phyloP scores from a whole-genome alignment of 2,888 invertebrate genomes.

The Eupithecia abbreviata region DNA sequence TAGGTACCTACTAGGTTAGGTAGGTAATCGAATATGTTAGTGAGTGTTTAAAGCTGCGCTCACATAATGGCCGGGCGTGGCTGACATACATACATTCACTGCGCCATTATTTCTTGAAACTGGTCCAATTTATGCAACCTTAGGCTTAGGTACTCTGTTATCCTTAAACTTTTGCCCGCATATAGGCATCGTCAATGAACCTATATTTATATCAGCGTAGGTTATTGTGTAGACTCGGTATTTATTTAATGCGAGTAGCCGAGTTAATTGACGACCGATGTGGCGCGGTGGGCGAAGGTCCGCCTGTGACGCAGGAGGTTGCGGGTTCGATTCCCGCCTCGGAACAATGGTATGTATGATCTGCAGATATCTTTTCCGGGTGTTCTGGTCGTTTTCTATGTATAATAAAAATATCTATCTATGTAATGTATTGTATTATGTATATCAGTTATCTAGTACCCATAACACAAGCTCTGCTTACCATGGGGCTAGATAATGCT shows the following conservation, averaged over 20 bases:
- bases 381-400: no score
- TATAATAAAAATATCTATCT: no score
- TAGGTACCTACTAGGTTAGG: background rate
- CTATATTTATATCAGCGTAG: background rate
- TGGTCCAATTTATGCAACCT: slow-evolving; percentile 45
- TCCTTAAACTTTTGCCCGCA: slow-evolving; percentile 29
- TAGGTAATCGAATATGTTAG: background rate
- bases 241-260: background rate
- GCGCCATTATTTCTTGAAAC: slow-evolving; percentile 50
- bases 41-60: background rate
- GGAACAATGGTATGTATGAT: no score
- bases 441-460: no score
- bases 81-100: slow-evolving; percentile 59
- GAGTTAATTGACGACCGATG: no score
- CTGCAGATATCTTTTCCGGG: no score
- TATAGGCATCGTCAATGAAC: slow-evolving; percentile 17
- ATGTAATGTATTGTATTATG: no score
- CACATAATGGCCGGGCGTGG: slow-evolving; percentile 57
- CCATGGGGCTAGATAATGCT: no score
- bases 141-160: slow-evolving; percentile 36
- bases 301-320: no score
- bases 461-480: no score
- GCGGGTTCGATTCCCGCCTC: no score
- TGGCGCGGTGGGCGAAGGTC: no score
- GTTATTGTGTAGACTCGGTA: background rate